Evolutionary conservation across 2,797 vertebrate species (phyloP).

Genomic region (Rousettus madagascariensis): DNA sequence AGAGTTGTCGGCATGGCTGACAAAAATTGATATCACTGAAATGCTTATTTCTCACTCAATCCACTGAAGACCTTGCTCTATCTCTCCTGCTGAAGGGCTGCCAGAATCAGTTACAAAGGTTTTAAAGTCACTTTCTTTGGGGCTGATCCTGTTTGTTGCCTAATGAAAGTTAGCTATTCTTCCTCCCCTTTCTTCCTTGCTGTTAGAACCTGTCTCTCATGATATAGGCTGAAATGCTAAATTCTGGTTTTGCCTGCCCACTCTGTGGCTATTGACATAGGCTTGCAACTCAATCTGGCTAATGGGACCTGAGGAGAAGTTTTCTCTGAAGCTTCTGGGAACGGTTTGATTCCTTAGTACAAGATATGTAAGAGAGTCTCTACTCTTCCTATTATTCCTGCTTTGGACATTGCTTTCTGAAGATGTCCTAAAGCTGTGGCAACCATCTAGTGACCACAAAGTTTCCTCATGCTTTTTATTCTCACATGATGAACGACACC

Average conservation of each 20-base stretch:
- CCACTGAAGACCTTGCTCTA: neutral
- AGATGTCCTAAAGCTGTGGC: neutral
- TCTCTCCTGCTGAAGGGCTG: neutral
- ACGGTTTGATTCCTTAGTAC: neutral
- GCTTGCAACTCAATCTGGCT: neutral
- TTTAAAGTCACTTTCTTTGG: neutral
- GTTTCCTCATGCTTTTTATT: neutral
- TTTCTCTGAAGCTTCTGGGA: neutral
- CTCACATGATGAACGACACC: neutral
- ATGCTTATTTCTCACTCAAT: neutral
- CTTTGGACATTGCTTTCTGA: conserved; percentile 19
- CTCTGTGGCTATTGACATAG: neutral
- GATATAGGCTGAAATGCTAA: neutral
- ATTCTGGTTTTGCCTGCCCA: neutral
- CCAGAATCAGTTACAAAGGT: neutral
- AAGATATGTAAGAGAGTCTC: neutral
- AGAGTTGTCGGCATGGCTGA: neutral
- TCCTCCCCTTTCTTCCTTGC: neutral
- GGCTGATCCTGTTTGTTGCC: neutral
- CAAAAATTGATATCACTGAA: neutral
- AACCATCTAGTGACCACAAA: neutral
- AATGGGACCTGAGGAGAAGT: neutral
- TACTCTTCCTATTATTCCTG: neutral
- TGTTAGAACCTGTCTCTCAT: neutral
- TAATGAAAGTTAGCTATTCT: neutral